Conservation (phyloP, 1,140 invertebrate genomes). For the Drosophila mojavensis region DNA sequence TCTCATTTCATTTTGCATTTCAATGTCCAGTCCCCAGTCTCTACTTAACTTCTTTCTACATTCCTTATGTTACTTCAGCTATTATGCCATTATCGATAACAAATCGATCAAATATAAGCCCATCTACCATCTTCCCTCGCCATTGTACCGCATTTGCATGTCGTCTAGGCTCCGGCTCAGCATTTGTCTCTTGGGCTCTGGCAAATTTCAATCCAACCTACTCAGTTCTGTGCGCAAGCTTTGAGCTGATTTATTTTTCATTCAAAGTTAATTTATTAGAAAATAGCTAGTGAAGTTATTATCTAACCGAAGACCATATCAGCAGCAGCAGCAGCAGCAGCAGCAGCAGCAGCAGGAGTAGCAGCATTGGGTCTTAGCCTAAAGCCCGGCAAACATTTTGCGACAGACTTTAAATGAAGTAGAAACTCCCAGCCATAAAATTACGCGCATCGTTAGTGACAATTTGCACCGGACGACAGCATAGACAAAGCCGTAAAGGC, state of each 20-base stretch:
- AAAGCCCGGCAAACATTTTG: conserved; percentile 56
- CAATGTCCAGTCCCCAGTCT: too few species aligned
- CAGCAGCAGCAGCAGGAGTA: conserved; percentile 17
- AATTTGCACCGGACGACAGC: conserved; percentile 67
- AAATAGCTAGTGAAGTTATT: conserved; percentile 78
- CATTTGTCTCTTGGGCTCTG: not conserved
- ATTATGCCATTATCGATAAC: not conserved
- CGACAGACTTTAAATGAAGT: conserved; percentile 75
- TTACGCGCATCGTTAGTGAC: conserved; percentile 80
- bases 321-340: conserved; percentile 10
- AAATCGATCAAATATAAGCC: not conserved
- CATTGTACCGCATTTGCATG: conserved; percentile 24
- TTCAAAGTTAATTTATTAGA: conserved; percentile 82
- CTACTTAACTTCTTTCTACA: too few species aligned
- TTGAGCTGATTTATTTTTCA: conserved; percentile 71
- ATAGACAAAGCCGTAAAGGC: conserved; percentile 18
- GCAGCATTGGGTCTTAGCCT: conserved; percentile 52
- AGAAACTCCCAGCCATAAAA: conserved; percentile 78
- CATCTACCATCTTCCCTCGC: not conserved
- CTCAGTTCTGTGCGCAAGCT: conserved; percentile 37
- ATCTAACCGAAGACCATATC: conserved; percentile 70
- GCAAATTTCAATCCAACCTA: not conserved
- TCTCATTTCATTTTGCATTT: too few species aligned
- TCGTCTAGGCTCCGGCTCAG: conserved; percentile 3
- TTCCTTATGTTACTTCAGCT: too few species aligned